Base-by-base conservation (phyloP, 2,888 invertebrate genomes). In the Papilio elwesi region DNA sequence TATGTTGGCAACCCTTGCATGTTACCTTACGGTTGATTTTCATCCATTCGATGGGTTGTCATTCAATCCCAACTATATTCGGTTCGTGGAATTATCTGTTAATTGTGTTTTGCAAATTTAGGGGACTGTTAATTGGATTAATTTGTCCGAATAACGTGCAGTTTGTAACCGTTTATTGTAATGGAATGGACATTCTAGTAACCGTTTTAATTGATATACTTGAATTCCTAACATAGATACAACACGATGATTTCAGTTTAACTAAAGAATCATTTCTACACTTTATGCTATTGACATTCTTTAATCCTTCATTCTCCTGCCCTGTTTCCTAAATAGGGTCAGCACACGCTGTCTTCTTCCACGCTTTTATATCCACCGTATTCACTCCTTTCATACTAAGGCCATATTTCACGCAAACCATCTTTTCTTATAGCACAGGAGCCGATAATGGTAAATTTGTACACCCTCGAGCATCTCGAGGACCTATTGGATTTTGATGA, bases 61-160 rank as follows among this genome's bases (percentile, higher is more conserved):
- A 64, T 64, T 64, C 7, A 4, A 48, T 48, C 48, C 26, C 64
- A 12, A 9, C 12, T 16, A 48, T 49, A 64, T 64, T 16, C 26
- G 48, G 64, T 64, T 13, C 12, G 64, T 47, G 16, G 48, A 64
- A 64, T 64, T 49, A 64, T 64, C 64, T 64, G 49, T 64, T 64
- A 38, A 66, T 38, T 52, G 65, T 51, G 38, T 51, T 66, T 38
- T 66, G 36, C 11, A 52, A 66, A 66, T 65, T 65, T 65, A 66
- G 36, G n/a, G 11, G 1, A 51, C 52, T 52, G 36, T 65, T 66
- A 66, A 52, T 66, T 52, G 38, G 65, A 52, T 66, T 36, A 66
- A 66, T 10, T 51, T 66, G 65, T 66, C 15, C n/a, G 15, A 62
- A 66, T 52, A 66, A 66, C 15, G 65, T 66, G 65, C 65, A 66